Evolutionary conservation across 2,888 invertebrate genomes (phyloP), one percentile per base, ranked within the genome.

Genomic region (Encarsia formosa): DNA sequence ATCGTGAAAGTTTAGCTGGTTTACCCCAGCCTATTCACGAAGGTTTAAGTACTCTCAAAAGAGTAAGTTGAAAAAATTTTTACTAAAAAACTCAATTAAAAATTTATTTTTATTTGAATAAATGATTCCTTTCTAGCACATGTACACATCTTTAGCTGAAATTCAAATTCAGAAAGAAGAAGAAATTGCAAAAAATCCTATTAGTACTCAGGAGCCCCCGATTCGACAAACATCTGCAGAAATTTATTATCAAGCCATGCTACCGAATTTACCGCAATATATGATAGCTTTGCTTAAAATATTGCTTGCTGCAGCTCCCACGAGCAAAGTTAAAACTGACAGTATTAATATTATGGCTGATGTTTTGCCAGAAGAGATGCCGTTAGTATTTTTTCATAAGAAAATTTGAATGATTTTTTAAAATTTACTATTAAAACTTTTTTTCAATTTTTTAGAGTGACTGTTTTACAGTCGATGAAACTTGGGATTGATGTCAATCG

Each of bases 281-380:
- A 94, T 97, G 88, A 98, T 98, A 68, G 94, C 96, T 19, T 74
- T 99, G 48, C 77, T 99, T 44, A 99, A 99, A 79, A 93, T 99
- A 63, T 79, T 99, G 50, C 79, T 99, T 50, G 98, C 98, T 24
- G 97, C 98, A 48, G 95, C 97, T 29, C 98, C 99, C 4, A 97
- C 97, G n/a, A 94, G 94, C n/a, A 97, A 96, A 77, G 87, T 92
- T 5, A 97, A 97, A 78, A 92, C 89, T 9, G 99, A 99, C 71
- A 95, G 97, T 43, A 93, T 98, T 65, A 98, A 98, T 75, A 97
- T 99, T 38, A 87, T 98, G 84, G 91, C 95, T 34, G 99, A 99
- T 76, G 90, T 99, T 42, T 75, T 99, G 61, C 98, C 98, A 1
- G 95, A 94, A 76, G 94, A 95, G 78, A 94, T 95, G 93, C 96